Base-by-base conservation (phyloP, 2,888 invertebrate genomes). In the Pediacus dermestoides region DNA sequence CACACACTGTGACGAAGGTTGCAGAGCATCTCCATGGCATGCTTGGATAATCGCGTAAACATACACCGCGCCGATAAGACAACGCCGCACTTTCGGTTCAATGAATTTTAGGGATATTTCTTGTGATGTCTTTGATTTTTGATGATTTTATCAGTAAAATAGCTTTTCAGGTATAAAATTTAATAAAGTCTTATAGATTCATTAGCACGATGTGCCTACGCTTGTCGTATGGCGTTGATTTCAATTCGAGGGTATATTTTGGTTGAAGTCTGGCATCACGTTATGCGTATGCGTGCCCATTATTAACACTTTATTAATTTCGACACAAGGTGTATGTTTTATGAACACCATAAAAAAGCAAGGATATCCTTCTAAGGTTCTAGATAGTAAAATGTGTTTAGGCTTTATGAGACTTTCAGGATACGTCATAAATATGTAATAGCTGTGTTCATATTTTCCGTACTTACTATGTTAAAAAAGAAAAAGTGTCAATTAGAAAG, bases 41-140 rank as follows among this genome's bases (percentile, higher is more conserved):
- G 50, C 48, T 47, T 42, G 48, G 46, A 52, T 55, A 52, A 53
- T 55, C 49, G 44, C 39, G 42, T 43, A 46, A 50, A 44, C 45
- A 44, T 39, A 39, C 41, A 39, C 44, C 40, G 21, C 36, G 42
- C 42, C 44, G 44, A 52, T 55, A 50, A 53, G 47, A 48, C 42
- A 47, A 51, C 46, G 48, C 42, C 43, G 43, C 47, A 40, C 43
- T 43, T 42, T 39, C 50, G 44, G 42, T 46, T 51, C 51, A 49
- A 31, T 48, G 52, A 48, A 48, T 54, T 53, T 50, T 40, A 43
- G 46, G 44, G 42, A 41, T 49, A 47, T 49, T 30, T 37, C 26
- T 38, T 37, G 12, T 38, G 33, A 40, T 37, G 42, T 15, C 37
- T 42, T 39, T 48, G 48, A 48, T 51, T 48, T 48, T 50, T 50